phyloP scores from a whole-genome alignment of 2,113 vertebrate genomes.

The Pipra filicauda region DNA sequence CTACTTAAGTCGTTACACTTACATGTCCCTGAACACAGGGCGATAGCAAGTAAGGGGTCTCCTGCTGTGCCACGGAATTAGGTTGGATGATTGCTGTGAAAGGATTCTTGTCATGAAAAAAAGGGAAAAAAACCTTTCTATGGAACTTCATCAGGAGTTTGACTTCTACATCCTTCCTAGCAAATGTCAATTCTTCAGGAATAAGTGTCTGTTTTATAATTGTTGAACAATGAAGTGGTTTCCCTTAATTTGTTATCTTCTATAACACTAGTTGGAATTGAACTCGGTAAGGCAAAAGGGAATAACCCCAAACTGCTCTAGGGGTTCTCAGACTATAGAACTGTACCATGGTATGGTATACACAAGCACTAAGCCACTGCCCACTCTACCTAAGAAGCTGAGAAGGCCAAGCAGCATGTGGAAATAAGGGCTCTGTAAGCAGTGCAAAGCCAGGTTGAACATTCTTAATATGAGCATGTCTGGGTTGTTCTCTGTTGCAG shows the following conservation, averaged over 20 bases:
- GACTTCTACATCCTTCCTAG: background rate
- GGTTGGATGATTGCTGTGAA: background rate
- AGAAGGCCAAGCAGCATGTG: background rate
- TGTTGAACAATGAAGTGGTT: background rate
- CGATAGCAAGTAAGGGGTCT: background rate
- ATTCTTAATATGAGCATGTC: background rate
- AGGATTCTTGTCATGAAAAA: background rate
- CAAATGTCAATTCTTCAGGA: background rate
- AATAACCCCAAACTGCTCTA: background rate
- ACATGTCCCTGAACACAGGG: background rate
- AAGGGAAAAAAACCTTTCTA: background rate
- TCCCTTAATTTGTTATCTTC: background rate
- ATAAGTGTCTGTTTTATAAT: background rate
- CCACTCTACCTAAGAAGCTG: background rate
- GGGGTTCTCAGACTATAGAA: background rate
- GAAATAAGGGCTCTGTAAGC: background rate
- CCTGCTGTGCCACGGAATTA: background rate
- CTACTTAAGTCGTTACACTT: background rate
- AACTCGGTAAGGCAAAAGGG: background rate
- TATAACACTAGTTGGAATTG: background rate
- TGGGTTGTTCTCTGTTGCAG: background rate
- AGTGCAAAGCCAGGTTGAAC: background rate
- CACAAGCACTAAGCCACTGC: background rate
- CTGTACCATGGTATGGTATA: no score
- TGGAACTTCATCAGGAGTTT: background rate